Evolutionary conservation across 2,888 invertebrate species (phyloP).

Genomic region (Congeria kusceri): DNA sequence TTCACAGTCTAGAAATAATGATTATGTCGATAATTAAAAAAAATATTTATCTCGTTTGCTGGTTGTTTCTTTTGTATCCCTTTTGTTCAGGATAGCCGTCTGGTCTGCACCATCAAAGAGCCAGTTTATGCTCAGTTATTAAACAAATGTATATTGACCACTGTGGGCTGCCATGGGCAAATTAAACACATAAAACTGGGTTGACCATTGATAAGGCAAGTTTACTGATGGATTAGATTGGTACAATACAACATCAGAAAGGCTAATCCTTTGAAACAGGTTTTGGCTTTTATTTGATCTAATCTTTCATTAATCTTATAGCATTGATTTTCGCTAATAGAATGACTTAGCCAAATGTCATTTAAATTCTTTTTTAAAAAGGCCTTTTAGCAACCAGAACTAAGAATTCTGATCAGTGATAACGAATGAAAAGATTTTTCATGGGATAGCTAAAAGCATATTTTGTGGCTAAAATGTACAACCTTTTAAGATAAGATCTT

Average conservation of each 20-base stretch:
- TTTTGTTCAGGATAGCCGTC: no score
- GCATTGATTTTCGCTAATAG: background rate
- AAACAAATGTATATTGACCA: no score
- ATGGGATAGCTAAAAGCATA: background rate
- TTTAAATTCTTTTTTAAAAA: background rate
- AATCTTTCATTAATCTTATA: background rate
- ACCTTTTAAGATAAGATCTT: conserved; percentile 1
- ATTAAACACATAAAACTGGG: no score
- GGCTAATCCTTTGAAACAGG: background rate
- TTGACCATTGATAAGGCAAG: no score
- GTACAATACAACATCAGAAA: background rate
- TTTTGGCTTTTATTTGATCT: background rate
- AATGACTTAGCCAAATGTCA: conserved; percentile 5
- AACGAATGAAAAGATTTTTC: background rate
- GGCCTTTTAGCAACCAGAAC: background rate
- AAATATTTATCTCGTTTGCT: no score
- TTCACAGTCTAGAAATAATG: no score
- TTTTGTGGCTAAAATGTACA: background rate
- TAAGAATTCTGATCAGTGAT: background rate
- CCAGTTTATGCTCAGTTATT: no score
- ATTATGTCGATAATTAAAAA: no score
- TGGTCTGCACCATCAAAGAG: no score
- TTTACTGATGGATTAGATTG: conserved; percentile 6
- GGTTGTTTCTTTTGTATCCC: no score
- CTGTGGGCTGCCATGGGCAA: no score